A percentile compares a stretch with the other conserved stretches of the same genome.
phyloP scores from a whole-genome alignment of 2,797 vertebrate genomes.

The Clangula hyemalis region DNA sequence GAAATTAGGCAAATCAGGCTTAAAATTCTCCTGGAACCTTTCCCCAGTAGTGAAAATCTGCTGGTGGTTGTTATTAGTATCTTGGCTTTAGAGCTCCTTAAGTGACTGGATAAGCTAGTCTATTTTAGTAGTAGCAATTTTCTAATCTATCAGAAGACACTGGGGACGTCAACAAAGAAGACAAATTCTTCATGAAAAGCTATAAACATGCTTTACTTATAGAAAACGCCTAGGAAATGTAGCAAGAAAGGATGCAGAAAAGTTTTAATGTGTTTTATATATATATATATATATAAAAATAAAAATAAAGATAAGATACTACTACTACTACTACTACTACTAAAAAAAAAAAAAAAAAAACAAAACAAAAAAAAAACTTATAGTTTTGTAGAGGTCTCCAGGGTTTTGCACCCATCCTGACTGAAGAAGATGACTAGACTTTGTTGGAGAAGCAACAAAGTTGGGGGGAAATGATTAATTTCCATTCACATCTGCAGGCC shows the following conservation, averaged over 20 bases:
- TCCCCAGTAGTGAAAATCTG: not conserved
- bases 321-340: too few species aligned
- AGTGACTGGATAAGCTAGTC: not conserved
- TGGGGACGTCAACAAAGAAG: not conserved
- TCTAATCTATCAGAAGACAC: not conserved
- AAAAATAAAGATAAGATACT: too few species aligned
- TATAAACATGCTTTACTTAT: not conserved
- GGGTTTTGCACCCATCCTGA: not conserved
- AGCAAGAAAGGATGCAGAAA: not conserved
- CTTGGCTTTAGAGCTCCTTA: conserved; percentile 13
- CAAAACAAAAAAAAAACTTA: not conserved
- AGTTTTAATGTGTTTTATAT: not conserved
- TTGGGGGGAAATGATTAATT: not conserved
- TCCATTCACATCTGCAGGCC: not conserved
- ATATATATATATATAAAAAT: too few species aligned
- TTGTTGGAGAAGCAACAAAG: not conserved
- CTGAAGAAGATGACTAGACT: not conserved
- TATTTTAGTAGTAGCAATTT: conserved; percentile 17
- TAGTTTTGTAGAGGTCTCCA: not conserved
- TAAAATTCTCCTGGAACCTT: conserved; percentile 31
- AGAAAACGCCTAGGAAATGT: not conserved
- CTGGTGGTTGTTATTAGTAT: not conserved
- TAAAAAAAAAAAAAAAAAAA: too few species aligned
- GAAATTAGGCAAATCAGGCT: conserved; percentile 25
- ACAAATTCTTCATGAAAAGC: not conserved